phyloP scores from a whole-genome alignment of 2,888 invertebrate genomes.

The Melanotus villosus region DNA sequence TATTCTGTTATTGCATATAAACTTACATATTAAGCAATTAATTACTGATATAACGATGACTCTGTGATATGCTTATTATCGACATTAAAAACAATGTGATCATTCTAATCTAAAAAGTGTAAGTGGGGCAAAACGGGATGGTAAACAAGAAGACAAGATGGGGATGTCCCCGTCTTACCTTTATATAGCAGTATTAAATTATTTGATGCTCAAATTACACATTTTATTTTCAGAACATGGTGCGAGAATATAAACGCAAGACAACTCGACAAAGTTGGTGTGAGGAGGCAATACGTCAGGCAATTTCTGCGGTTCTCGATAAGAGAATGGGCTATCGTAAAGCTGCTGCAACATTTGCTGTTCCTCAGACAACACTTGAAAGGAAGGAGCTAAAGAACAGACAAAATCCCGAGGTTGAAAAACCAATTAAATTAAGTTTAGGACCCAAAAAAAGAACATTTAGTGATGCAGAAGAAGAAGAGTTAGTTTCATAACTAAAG shows the following conservation, averaged over 20 bases:
- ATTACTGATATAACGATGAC: no score
- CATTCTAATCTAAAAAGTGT: no score
- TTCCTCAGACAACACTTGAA: conserved; percentile 12
- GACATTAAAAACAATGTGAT: no score
- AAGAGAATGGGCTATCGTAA: conserved; percentile 16
- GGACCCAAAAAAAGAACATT: background rate
- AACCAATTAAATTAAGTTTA: background rate
- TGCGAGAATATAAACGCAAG: conserved; percentile 4
- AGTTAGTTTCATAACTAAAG: conserved; percentile 11
- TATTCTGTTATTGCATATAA: no score
- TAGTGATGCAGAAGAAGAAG: conserved; percentile 7
- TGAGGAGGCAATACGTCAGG: conserved; percentile 11
- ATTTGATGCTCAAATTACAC: background rate
- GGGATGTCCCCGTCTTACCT: background rate
- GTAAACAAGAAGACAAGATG: background rate
- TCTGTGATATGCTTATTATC: no score
- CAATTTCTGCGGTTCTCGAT: background rate
- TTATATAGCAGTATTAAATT: background rate
- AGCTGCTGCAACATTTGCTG: conserved; percentile 15
- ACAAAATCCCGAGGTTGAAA: background rate
- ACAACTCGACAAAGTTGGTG: conserved; percentile 8
- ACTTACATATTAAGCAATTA: no score
- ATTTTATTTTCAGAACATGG: conserved; percentile 4
- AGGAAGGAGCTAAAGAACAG: background rate
- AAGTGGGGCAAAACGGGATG: no score